A percentile compares a stretch with the other conserved stretches of the same genome.
Evolutionary conservation across 2,113 vertebrate genomes (phyloP).

Genomic region (Oreochromis niloticus): DNA sequence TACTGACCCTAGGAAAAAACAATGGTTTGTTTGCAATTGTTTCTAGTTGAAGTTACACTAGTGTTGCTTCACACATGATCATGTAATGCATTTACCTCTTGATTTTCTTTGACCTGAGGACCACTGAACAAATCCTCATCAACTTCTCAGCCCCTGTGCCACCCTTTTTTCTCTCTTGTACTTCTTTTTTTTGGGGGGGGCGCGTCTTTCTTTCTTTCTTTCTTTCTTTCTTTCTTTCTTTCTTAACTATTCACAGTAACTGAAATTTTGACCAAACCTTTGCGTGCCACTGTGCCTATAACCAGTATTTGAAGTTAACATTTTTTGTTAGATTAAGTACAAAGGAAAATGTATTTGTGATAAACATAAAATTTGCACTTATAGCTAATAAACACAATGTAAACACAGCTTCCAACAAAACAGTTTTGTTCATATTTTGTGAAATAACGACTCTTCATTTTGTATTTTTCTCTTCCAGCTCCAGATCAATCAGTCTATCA

Average conservation of each 20-base stretch:
- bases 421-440: neutral
- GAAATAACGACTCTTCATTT: neutral
- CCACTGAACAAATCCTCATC: neutral
- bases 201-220: neutral
- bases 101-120: neutral
- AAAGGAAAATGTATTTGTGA: neutral
- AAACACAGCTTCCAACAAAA: neutral
- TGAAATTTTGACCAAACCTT: neutral
- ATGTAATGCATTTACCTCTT: neutral
- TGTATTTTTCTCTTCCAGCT: constrained; percentile 36
- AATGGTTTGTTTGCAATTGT: neutral
- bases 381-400: neutral
- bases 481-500: constrained; percentile 75
- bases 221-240: neutral
- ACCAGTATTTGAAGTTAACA: neutral
- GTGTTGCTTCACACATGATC: neutral
- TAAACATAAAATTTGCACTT: neutral
- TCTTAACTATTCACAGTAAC: neutral
- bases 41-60: neutral
- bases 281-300: neutral
- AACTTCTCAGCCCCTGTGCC: too few species aligned
- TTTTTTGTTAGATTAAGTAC: neutral
- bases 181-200: accelerated
- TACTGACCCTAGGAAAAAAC: neutral
- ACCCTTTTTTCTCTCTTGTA: too few species aligned